Conservation (phyloP, 2,797 vertebrate species). For the Potorous gilbertii region DNA sequence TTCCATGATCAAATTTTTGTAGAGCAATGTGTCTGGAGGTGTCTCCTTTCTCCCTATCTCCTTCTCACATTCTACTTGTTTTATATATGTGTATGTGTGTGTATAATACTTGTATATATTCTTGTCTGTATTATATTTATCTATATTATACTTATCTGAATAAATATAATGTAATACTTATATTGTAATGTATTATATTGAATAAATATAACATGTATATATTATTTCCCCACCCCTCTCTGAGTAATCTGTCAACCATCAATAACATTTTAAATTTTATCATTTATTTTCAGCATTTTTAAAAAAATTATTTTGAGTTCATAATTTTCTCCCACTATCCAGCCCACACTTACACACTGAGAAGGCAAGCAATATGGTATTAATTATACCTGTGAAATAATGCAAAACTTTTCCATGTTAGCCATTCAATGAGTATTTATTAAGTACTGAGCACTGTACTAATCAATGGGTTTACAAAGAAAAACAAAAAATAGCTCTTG, state of each 20-base stretch:
- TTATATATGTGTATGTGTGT: too few species aligned
- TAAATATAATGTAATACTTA: not conserved
- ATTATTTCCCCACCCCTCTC: not conserved
- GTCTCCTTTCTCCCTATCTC: not conserved
- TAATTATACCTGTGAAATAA: not conserved
- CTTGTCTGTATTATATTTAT: too few species aligned
- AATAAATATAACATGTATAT: not conserved
- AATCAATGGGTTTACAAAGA: not conserved
- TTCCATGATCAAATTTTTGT: not conserved
- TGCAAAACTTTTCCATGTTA: not conserved
- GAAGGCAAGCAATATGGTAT: not conserved
- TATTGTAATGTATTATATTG: not conserved
- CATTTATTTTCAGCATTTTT: not conserved
- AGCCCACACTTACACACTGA: not conserved
- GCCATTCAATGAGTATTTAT: not conserved
- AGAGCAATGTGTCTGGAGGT: not conserved
- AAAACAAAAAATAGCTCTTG: not conserved
- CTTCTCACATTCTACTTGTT: not conserved
- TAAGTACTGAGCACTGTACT: not conserved
- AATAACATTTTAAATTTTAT: not conserved
- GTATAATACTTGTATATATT: too few species aligned
- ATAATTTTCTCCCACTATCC: not conserved
- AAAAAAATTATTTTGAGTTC: not conserved
- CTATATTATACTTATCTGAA: too few species aligned
- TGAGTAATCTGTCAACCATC: not conserved